phyloP scores from a whole-genome alignment of 2,797 vertebrate genomes.

The Pitangus sulphuratus region DNA sequence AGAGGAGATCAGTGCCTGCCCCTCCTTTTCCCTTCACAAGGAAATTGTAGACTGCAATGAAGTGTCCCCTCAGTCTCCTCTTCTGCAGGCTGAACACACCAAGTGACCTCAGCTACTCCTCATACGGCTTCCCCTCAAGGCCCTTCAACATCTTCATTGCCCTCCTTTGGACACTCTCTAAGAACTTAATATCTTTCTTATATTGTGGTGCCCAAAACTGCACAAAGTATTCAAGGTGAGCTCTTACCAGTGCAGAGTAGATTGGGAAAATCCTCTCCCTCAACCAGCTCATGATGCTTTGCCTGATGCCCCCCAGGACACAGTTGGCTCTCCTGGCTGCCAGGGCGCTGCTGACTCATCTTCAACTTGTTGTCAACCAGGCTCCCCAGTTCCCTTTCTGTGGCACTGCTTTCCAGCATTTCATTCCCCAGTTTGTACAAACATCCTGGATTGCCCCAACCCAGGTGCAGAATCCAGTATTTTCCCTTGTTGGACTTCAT shows the following conservation, averaged over 20 bases:
- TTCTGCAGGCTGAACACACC: background rate
- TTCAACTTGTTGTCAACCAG: background rate
- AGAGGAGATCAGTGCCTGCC: background rate
- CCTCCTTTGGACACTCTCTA: background rate
- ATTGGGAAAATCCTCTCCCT: background rate
- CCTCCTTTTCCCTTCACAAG: background rate
- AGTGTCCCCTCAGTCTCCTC: too few species aligned
- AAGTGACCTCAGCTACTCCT: too few species aligned
- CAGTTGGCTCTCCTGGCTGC: background rate
- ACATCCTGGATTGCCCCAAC: background rate
- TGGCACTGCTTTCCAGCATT: background rate
- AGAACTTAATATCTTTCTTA: background rate
- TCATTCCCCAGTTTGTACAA: background rate
- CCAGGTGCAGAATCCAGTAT: background rate
- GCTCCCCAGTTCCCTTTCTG: background rate
- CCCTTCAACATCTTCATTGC: background rate
- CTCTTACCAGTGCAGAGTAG: background rate
- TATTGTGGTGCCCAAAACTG: background rate
- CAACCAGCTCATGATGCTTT: accelerated
- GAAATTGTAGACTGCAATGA: background rate
- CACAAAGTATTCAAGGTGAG: background rate
- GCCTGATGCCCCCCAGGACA: background rate
- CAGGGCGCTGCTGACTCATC: too few species aligned
- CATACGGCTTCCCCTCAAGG: background rate
- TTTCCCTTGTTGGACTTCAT: background rate